Percentiles rank a stretch among this genome's conserved stretches.
Conservation (phyloP, 2,797 vertebrate genomes). For the Anabacerthia variegaticeps region DNA sequence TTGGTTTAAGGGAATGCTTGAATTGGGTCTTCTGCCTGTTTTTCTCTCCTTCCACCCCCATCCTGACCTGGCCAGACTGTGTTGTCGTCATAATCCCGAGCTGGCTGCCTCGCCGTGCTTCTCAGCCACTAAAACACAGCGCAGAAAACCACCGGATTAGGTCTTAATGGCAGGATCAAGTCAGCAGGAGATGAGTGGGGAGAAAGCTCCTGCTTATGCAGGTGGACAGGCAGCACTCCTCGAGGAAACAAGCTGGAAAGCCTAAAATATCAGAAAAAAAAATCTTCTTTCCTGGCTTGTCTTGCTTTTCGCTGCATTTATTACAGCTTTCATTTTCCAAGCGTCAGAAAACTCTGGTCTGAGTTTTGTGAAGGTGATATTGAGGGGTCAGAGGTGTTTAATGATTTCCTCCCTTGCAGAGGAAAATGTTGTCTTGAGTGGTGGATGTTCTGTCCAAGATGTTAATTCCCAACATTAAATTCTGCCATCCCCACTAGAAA, state of each 20-base stretch:
- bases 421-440: neutral
- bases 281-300: neutral
- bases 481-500: neutral
- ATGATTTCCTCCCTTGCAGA: neutral
- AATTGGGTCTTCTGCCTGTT: neutral
- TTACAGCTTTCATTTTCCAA: neutral
- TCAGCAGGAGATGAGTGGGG: neutral
- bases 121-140: neutral
- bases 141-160: conserved; percentile 28
- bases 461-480: neutral
- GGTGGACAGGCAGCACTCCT: neutral
- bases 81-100: conserved; percentile 13
- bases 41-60: neutral
- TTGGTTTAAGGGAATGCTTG: neutral
- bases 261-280: neutral
- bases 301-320: neutral
- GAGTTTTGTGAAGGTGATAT: neutral
- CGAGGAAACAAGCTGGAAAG: neutral
- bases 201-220: neutral
- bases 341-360: neutral
- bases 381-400: neutral
- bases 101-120: neutral
- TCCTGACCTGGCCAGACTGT: neutral
- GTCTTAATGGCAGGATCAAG: conserved; percentile 57
- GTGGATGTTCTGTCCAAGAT: neutral